Base-by-base conservation (phyloP, 2,113 vertebrate species). In the Daphoenositta chrysoptera region DNA sequence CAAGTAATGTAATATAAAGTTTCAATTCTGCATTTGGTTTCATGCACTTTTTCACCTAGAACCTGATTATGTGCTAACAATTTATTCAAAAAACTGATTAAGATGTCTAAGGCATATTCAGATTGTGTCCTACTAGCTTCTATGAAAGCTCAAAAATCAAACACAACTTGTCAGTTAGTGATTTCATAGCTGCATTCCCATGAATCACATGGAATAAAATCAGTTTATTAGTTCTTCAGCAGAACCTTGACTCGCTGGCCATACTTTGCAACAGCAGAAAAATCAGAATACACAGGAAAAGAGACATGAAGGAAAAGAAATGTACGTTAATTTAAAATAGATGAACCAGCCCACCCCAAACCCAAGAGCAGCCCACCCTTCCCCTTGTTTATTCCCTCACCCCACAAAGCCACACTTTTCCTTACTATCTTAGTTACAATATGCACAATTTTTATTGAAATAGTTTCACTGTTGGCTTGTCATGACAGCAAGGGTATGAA, bases 371-470 rank as follows among this genome's bases (percentile, higher is more conserved):
- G 16, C 51, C 26, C 3, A 0, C 9, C 35, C 51, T 26, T 64
- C 17, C 18, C 10, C 35, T 72, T 42, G 15, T 47, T 79, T 68
- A 33, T 64, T 27, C 51, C 33, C 24, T 68, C 37, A 64, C 9
- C 14, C n/a, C 22, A 33, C 19, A 77, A 83, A 89, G 22, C 9
- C 8, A 63, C 4, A 2, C 37, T 61, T 11, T 53, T 51, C 69
- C 44, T 37, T 44, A 76, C 15, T 37, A 57, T 37, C 47, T 68
- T 19, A 19, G 53, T 70, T 76, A 76, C 40, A 56, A 56, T 0
- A 72, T 33, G n/a, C 15, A 85, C 9, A 92, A 48, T 27, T 86
- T 94, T 92, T 94, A 92, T 69, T 93, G 26, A 35, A 83, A 44
- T 4, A 28, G 22, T 45, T 94, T 80, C 57, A 60, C 31, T 33